Conservation (phyloP, 2,888 invertebrate genomes). For the Himalopsyche japonica region DNA sequence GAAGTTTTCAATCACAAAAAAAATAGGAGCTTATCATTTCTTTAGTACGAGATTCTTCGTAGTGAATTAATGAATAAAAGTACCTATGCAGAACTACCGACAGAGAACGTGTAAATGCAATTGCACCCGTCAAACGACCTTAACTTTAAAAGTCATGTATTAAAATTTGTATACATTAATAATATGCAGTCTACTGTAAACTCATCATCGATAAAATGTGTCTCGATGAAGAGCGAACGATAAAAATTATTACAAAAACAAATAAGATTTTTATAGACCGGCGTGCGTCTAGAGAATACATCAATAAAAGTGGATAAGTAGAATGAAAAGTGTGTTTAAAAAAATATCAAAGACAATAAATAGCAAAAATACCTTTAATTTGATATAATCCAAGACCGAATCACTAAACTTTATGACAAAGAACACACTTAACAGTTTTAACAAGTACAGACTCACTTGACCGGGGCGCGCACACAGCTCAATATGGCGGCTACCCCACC, state of each 20-base stretch:
- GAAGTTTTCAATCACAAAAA: too few relatives aligned
- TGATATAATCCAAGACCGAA: slow-evolving; percentile 27
- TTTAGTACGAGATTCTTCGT: neutral
- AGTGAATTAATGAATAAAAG: neutral
- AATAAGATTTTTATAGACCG: slow-evolving; percentile 21
- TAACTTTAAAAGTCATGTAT: neutral
- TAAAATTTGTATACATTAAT: neutral
- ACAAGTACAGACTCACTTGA: slow-evolving; percentile 35
- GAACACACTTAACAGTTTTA: slow-evolving; percentile 31
- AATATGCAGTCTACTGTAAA: neutral
- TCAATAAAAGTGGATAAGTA: neutral
- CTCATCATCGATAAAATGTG: neutral
- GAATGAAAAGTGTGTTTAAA: slow-evolving; percentile 5
- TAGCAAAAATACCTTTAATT: slow-evolving; percentile 23
- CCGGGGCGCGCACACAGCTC: slow-evolving; percentile 36
- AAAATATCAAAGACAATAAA: neutral
- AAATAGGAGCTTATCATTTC: neutral
- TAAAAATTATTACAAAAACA: slow-evolving; percentile 28
- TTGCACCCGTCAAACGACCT: neutral
- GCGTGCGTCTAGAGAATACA: slow-evolving; percentile 2
- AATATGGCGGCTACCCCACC: slow-evolving; percentile 40
- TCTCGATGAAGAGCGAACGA: neutral
- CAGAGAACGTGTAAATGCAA: slow-evolving; percentile 13
- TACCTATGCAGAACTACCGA: neutral
- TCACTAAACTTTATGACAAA: slow-evolving; percentile 28